These are phyloP conservation scores for Epirrhoe tristata DNA, from an alignment of 2,888 invertebrate genomes.

Conservation along the genomic window DNA sequence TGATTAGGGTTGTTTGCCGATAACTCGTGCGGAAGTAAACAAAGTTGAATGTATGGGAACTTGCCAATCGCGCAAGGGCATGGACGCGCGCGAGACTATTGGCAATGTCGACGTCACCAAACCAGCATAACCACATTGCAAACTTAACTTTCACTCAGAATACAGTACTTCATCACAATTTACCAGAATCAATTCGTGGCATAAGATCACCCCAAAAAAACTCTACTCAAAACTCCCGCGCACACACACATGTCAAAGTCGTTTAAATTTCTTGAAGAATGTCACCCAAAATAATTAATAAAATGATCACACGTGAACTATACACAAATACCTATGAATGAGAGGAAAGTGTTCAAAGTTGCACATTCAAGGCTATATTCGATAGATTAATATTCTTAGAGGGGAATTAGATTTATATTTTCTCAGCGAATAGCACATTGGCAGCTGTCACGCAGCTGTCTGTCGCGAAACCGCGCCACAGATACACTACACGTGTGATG, in stretches of 20 bases:
- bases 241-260: constrained; percentile 69
- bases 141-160: constrained; percentile 72
- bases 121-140: constrained; percentile 62
- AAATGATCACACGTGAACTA: constrained; percentile 52
- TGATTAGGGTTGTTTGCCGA: constrained; percentile 27
- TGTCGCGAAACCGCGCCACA: constrained; percentile 57
- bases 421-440: constrained; percentile 63
- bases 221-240: constrained; percentile 71
- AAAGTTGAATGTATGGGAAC: constrained; percentile 62
- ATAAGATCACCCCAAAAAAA: constrained; percentile 40
- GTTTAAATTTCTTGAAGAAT: constrained; percentile 49
- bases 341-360: constrained; percentile 20
- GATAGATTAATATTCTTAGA: constrained; percentile 10
- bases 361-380: constrained; percentile 36
- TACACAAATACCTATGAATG: constrained; percentile 22
- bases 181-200: constrained; percentile 36
- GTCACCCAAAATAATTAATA: constrained; percentile 38
- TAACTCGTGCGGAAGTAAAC: constrained; percentile 59
- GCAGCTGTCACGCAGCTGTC: constrained; percentile 54
- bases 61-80: constrained; percentile 74
- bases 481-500: constrained; percentile 49
- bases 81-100: constrained; percentile 50
- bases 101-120: constrained; percentile 61
- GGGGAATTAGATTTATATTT: constrained; percentile 33
- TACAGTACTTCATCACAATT: constrained; percentile 43